Conservation (phyloP, 2,797 vertebrate genomes). For the Falco berigora region DNA sequence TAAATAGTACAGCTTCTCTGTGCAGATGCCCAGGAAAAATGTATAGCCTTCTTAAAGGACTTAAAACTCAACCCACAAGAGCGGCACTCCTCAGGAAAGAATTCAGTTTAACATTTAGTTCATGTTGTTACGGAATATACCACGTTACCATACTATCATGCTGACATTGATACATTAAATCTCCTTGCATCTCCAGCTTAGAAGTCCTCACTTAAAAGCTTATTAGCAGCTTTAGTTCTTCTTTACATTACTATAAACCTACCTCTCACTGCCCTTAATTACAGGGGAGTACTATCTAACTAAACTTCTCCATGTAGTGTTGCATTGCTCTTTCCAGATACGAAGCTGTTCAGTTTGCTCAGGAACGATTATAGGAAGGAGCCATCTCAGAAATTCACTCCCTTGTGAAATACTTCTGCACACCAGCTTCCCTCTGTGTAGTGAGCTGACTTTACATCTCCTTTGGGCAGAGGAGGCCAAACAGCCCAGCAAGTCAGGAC, state of each 20-base stretch:
- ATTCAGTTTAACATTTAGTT: not conserved
- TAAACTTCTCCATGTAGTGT: accelerated
- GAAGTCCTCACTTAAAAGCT: not conserved
- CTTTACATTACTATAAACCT: not conserved
- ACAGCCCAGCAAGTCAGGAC: not conserved
- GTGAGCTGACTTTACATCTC: not conserved
- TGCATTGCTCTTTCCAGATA: not conserved
- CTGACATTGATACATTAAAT: not conserved
- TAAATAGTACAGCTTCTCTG: not conserved
- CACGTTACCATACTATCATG: not conserved
- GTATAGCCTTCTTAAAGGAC: not conserved
- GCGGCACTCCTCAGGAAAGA: not conserved
- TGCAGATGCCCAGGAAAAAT: not conserved
- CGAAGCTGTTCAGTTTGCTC: not conserved
- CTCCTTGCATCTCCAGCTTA: not conserved
- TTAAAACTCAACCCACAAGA: not conserved
- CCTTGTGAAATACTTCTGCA: not conserved
- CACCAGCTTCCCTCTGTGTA: not conserved
- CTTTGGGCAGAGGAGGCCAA: not conserved
- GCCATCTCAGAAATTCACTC: no score
- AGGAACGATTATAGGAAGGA: not conserved
- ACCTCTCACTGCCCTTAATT: not conserved
- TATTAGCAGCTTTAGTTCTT: not conserved
- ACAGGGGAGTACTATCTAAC: not conserved
- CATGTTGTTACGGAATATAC: not conserved